Evolutionary conservation across 2,888 invertebrate genomes (phyloP), one percentile per base, ranked within the genome.

Genomic region (Trachelus tabidus): DNA sequence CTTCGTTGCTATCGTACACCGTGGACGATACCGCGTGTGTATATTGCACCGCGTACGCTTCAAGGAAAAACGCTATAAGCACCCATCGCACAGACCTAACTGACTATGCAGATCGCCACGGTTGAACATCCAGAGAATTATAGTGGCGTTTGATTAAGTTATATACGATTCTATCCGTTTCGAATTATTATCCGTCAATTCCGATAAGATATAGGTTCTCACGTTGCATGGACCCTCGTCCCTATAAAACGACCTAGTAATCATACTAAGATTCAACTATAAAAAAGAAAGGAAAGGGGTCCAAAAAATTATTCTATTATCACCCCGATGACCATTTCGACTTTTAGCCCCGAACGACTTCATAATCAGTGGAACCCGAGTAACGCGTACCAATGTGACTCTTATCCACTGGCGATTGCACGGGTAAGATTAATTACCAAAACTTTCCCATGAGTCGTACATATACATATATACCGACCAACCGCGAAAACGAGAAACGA

Each of bases 371-470:
- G 23, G 23, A 23, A 56, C 9, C 2, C 56, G 9, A 56, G 56
- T 23, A 23, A 56, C 23, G 56, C 23, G 9, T 56, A 56, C 23
- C 56, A 56, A 23, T 2, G 56, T 23, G 56, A 9, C 56, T 15
- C 56, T 56, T 56, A 56, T 56, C 56, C 9, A 9, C 9, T 23
- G 56, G 9, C 15, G 23, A 74, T 74, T 37, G 37, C 34, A 31
- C 74, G 15, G 34, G 23, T 33, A 79, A 81, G 82, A 84, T 84
- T 83, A 83, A 84, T 84, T 82, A 78, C 81, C 78, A 82, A 83
- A 84, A 82, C 81, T 82, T 83, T 78, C 80, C 73, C 75, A 69
- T 40, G 77, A 56, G 23, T 9, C 56, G 56, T 2, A 56, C 23
- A 6, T 40, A 40, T 56, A 56, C 1, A 9, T 56, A 23, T 56